Evolutionary conservation across 2,113 vertebrate species (phyloP).

Genomic region (Cisticola juncidis): DNA sequence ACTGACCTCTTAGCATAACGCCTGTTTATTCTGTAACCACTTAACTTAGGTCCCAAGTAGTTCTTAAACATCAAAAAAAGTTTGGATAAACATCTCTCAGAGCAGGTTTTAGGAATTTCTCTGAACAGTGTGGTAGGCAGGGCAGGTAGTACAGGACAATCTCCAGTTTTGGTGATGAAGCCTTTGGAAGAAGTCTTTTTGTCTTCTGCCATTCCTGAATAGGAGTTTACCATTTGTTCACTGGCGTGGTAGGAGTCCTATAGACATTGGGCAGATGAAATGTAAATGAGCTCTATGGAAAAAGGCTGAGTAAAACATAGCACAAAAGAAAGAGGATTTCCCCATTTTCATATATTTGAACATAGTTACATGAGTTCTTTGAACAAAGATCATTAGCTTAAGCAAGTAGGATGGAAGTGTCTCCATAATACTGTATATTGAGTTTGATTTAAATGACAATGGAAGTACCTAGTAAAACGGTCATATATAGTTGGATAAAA

Average conservation of each 20-base stretch:
- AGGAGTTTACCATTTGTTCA: not conserved
- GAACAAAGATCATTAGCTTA: not conserved
- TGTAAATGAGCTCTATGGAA: not conserved
- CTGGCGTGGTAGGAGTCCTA: accelerated
- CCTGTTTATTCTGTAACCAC: not conserved
- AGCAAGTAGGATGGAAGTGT: not conserved
- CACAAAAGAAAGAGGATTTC: not conserved
- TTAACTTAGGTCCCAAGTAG: not conserved
- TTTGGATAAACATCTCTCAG: not conserved
- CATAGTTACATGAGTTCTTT: not conserved
- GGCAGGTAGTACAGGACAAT: not conserved
- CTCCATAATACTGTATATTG: not conserved
- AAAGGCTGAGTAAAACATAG: not conserved
- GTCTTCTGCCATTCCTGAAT: not conserved
- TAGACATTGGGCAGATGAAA: not conserved
- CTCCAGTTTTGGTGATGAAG: not conserved
- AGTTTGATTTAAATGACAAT: not conserved
- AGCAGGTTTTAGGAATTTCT: not conserved
- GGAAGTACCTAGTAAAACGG: not conserved
- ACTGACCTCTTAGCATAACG: not conserved
- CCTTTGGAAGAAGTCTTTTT: not conserved
- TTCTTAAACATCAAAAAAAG: not conserved
- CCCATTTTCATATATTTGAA: not conserved
- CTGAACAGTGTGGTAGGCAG: not conserved
- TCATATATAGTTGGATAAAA: slow-evolving; percentile 12